Base-by-base conservation (phyloP, 1,140 invertebrate species). In the Diabrotica undecimpunctata region DNA sequence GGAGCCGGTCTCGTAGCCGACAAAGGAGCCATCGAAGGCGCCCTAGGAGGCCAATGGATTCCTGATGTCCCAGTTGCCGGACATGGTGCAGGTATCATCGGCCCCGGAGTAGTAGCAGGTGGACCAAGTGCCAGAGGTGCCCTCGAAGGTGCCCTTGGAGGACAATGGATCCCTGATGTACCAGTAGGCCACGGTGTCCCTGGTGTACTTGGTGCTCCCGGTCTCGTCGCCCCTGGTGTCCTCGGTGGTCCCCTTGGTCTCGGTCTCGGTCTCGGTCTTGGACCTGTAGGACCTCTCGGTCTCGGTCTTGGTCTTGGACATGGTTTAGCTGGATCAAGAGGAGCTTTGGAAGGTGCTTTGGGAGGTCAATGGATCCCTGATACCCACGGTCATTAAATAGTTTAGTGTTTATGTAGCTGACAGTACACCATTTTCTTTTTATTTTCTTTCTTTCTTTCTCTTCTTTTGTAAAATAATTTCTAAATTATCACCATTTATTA, bases 321-420 rank as follows among this genome's bases (percentile, higher is more conserved):
- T 6, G 61, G 61, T 38, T 14, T 54, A 12, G 59, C 36, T 37
- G 58, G 38, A 14, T 38, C 41, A 5, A 62, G 51, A 54, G 61
- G 61, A 0, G 61, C 61, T 8, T 6, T 62, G 5, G 61, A 62
- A 62, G 61, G 61, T 12, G 61, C 61, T 62, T 36, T 62, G 7
- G 61, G 61, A 62, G 61, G 61, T n/a, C 61, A 62, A 62, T 62
- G 61, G 61, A 62, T 62, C 36, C 61, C 61, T 38, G 61, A 62
- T 13, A 62, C 61, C 61, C 51, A 54, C 37, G 61, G 52, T 36
- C 51, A 62, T 52, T 62, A 62, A 50, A 54, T 54, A 50, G 9
- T 35, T 54, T 39, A 54, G 50, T 41, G 52, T 62, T 61, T 7
- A 61, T 25, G 37, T 51, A 12, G 35, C 59, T 61, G 59, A 61